These are phyloP conservation scores for Masticophis lateralis DNA, from an alignment of 2,797 vertebrate species.

Conservation along the genomic window DNA sequence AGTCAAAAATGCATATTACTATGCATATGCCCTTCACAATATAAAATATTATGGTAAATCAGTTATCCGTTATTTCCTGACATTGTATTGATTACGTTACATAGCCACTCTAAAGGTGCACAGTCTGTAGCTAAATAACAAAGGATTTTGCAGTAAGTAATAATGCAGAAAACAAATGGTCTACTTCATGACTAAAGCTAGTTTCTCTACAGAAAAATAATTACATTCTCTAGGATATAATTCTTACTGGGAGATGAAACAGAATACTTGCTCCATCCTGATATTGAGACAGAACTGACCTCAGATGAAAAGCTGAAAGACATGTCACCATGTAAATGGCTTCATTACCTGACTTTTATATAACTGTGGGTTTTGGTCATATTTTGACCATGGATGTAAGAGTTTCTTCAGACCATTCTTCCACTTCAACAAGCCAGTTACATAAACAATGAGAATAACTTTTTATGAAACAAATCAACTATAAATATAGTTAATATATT, in stretches of 20 bases:
- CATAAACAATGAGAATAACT: background rate
- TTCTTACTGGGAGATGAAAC: background rate
- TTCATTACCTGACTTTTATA: background rate
- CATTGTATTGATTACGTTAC: background rate
- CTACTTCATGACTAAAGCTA: background rate
- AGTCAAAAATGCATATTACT: background rate
- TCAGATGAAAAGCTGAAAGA: background rate
- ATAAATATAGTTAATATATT: background rate
- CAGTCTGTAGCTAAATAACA: background rate
- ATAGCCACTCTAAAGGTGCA: background rate
- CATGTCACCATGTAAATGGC: background rate
- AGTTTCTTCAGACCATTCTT: background rate
- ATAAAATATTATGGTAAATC: background rate
- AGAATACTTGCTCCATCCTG: background rate
- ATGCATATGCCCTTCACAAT: background rate
- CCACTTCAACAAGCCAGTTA: background rate
- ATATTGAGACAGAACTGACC: background rate
- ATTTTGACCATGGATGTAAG: background rate
- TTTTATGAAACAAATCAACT: background rate
- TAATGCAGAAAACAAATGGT: background rate
- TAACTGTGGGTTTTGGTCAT: background rate
- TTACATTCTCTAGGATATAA: background rate
- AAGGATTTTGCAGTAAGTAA: background rate
- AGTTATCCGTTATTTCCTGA: background rate
- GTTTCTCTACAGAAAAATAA: background rate